phyloP scores from a whole-genome alignment of 2,113 vertebrate genomes.

The Galemys pyrenaicus region DNA sequence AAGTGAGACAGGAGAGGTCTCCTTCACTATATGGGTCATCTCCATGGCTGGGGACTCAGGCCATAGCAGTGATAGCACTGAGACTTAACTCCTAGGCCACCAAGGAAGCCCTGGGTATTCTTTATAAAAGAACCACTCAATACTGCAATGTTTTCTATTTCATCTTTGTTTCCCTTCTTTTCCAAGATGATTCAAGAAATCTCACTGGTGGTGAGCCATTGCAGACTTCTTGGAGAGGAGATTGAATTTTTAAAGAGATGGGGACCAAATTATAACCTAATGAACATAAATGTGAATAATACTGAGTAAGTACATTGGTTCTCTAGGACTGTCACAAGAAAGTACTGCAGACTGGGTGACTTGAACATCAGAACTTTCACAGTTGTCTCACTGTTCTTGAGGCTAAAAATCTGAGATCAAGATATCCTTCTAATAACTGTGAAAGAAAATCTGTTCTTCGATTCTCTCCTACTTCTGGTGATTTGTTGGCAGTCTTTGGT shows the following conservation, averaged over 20 bases:
- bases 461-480: not conserved
- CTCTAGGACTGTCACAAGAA: not conserved
- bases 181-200: slow-evolving; percentile 86
- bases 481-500: not conserved
- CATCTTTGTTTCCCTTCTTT: not conserved
- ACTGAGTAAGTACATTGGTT: slow-evolving; percentile 84
- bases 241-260: slow-evolving; percentile 87
- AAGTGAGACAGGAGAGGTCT: too few relatives aligned
- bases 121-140: slow-evolving; percentile 54
- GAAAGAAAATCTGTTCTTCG: not conserved
- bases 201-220: slow-evolving; percentile 84
- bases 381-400: slow-evolving; percentile 24
- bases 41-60: too few relatives aligned
- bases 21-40: too few relatives aligned
- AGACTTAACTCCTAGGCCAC: too few relatives aligned
- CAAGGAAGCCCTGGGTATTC: not conserved
- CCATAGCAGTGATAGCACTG: too few relatives aligned
- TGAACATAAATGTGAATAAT: slow-evolving; percentile 80
- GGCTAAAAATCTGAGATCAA: not conserved
- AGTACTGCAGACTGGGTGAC: not conserved
- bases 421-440: not conserved
- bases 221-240: slow-evolving; percentile 86
- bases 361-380: slow-evolving; percentile 17
- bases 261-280: slow-evolving; percentile 87
- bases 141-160: slow-evolving; percentile 44